Evolutionary conservation across 1,140 invertebrate species (phyloP), one percentile per base, ranked within the genome.

Genomic region (Drosophila lini): DNA sequence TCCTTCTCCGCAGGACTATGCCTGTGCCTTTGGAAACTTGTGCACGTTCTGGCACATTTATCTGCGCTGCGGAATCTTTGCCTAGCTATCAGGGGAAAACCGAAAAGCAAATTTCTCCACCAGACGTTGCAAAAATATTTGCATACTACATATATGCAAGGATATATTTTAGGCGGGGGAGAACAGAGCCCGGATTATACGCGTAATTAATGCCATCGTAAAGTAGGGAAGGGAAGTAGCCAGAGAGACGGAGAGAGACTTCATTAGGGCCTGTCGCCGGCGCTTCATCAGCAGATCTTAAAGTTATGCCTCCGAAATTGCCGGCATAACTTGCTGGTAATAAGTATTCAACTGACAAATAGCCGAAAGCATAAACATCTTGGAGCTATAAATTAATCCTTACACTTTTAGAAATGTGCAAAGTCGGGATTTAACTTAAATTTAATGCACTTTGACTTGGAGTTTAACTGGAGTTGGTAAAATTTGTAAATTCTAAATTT

Each of bases 1-100:
- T 47, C 45, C 41, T 53, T 41, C 53, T 38, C 57, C 52, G 48
- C 61, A 41, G 48, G 59, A 45, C 16, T 73, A 63, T 44, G 47
- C 42, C 60, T 73, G 45, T 9, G 45, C 45, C 45, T 47, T 50
- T 50, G 62, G 34, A 57, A 83, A 70, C 83, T 88, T 88, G 73
- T 83, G 83, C 83, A 86, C 83, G 80, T 86, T 83, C 80, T 88
- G 64, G 73, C 83, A 83, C 83, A 82, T 80, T 88, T 88, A 88
- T 88, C 76, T 67, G 67, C 6, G 47, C 45, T 22, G 45, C 45
- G 10, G 73, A 77, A 88, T 89, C 83, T 88, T 83, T 70, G 64
- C 64, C 40, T 63, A 56, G 71, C 73, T 75, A 75, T 75, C 69
- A 55, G 71, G 71, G 34, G 50, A 58, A 52, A 61, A 69, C 44